Percentiles rank a stretch among this genome's conserved stretches.
phyloP scores from a whole-genome alignment of 1,140 invertebrate species.

The Dufourea novaeangliae region DNA sequence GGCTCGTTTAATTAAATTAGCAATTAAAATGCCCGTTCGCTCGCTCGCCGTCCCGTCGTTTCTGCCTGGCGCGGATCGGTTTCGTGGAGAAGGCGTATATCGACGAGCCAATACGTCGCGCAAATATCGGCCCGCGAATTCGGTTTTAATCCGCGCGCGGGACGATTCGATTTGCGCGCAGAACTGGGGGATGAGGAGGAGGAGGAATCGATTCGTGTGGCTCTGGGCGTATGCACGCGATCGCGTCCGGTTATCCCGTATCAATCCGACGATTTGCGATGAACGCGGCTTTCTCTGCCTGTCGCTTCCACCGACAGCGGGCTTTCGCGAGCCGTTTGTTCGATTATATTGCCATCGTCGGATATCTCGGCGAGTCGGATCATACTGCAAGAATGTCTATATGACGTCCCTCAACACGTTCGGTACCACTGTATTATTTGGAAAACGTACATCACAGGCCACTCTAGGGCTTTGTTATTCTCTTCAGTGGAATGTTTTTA shows the following conservation, averaged over 20 bases:
- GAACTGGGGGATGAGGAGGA: too few relatives aligned
- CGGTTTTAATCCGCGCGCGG: slow-evolving; percentile 53
- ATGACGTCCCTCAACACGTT: neutral
- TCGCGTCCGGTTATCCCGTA: slow-evolving; percentile 34
- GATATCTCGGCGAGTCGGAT: neutral
- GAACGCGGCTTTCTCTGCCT: slow-evolving; percentile 3
- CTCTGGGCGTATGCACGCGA: neutral
- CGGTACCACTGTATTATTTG: too few relatives aligned
- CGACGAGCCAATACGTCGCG: slow-evolving; percentile 29
- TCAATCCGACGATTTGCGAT: slow-evolving; percentile 41
- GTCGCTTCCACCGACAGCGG: neutral
- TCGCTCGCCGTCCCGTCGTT: neutral
- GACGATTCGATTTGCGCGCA: slow-evolving; percentile 49
- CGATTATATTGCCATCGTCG: neutral
- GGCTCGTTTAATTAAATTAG: slow-evolving; percentile 76
- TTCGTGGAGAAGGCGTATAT: neutral
- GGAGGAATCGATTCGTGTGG: neutral
- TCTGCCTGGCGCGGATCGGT: too few relatives aligned
- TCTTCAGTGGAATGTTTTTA: too few relatives aligned
- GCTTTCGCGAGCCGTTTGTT: neutral
- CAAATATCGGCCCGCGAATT: slow-evolving; percentile 10
- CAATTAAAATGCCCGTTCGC: slow-evolving; percentile 73
- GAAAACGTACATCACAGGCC: too few relatives aligned
- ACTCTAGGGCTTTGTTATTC: too few relatives aligned
- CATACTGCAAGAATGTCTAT: neutral